Evolutionary conservation across 2,888 invertebrate genomes (phyloP), one percentile per base, ranked within the genome.

Genomic region (Pristionchus arcanus): DNA sequence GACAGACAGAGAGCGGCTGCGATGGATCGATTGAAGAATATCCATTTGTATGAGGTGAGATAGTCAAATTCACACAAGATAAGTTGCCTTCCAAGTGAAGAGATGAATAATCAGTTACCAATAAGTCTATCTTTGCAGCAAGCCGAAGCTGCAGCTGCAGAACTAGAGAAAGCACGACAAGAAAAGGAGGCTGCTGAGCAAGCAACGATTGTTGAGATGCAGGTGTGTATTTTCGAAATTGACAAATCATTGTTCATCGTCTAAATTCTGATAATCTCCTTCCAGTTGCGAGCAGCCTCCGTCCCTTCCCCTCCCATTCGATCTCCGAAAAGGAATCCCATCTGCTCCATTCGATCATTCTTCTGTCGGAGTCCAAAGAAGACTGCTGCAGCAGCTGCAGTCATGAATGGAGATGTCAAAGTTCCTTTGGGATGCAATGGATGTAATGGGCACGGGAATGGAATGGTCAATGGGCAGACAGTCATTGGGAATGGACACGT

Each of bases 1-100:
- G 89, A 89, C 31, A 31, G 68, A 31, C 83, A 77, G 19, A 53
- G 89, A 37, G 59, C 81, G 13, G 89, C 89, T 31, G 89, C 89
- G 7, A 89, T 89, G 89, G 63, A 89, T n/a, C 31, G 83, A 89
- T 53, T 89, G 81, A 89, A 89, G 89, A 89, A 89, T 66, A 81
- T 89, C 16, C 63, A 89, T 37, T 19, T 89, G 16, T 89, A 89
- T 66, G 53, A 49, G 49, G 88, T 66, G 9, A 53, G 74, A 21
- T 2, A n/a, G 25, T 28, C 28, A 34, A 71, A 34, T 13, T n/a
- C 7, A 19, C 28, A n/a, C n/a, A 66, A 66, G 7, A 66, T 66
- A n/a, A n/a, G 13, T 31, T 68, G 31, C 68, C 1, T 68, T 28
- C 16, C n/a, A 66, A 66, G 1, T 28, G 13, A 66, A 71, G 19